Base-by-base conservation (phyloP, 2,797 vertebrate species). In the Anas bernieri region DNA sequence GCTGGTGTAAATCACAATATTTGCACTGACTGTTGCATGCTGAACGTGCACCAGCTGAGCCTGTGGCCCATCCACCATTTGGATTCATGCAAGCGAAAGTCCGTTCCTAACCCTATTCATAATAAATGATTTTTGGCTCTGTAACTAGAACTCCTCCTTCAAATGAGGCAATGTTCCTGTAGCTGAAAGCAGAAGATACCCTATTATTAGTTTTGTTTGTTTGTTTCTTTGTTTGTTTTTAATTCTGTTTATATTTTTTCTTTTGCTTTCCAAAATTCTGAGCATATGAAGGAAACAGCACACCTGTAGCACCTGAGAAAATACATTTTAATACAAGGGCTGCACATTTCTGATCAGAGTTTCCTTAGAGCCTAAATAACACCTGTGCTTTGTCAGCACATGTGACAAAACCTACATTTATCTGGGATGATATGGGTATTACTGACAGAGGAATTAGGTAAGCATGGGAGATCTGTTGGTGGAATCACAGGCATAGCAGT, bases 21-120 rank as follows among this genome's bases (percentile, higher is more conserved):
- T 90, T 81, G 37, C 61, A 92, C 63, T 88, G 63, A 33, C 63
- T 82, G 26, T 77, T 76, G 54, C n/a, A 50, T 61, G 55, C 73
- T 93, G 92, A 94, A 72, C 48, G 68, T 77, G 64, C 61, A 90
- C 63, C 92, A 91, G 56, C 92, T 92, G 92, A 96, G 74, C 52
- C 85, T 82, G 58, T 86, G 70, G 67, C 91, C 43, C 59, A 54
- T 88, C 43, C 67, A 90, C 61, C 31, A 4, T 55, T 52, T 73
- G 18, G 45, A 77, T 41, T 80, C 3, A 25, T 62, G 21, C 8
- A 83, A 88, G 33, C 16, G 46, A 81, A 41, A 35, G 10, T 86
- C 50, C 82, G 16, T 64, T 61, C 9, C 28, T 39, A 72, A 26
- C 28, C 6, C 12, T 64, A 13, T 70, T 62, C 30, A 12, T 11